Conservation (phyloP, 2,888 invertebrate genomes). For the Drosophila fungiperda region DNA sequence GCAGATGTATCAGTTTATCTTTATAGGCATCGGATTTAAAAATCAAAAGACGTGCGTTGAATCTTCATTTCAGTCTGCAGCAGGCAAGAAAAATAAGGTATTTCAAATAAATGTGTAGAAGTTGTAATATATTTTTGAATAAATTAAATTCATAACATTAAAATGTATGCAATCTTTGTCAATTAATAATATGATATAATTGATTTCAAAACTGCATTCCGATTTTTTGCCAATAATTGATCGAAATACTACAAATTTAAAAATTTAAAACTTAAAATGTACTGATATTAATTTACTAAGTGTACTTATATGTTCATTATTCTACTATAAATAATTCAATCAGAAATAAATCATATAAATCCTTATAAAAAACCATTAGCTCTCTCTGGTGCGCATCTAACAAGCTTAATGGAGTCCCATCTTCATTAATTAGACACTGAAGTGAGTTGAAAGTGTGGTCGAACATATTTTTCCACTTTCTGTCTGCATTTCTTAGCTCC, state of each 20-base stretch:
- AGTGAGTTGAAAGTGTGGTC: constrained; percentile 28
- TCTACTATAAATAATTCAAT: neutral
- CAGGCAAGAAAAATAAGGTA: neutral
- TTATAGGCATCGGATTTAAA: neutral
- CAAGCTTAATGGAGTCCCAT: constrained; percentile 45
- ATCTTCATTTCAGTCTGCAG: neutral
- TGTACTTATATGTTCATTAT: neutral
- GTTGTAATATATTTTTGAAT: neutral
- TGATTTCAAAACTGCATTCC: neutral
- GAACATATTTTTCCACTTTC: constrained; percentile 25
- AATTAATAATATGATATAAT: neutral
- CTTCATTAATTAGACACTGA: constrained; percentile 60
- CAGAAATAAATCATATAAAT: neutral
- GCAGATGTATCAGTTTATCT: neutral
- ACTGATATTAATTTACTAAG: neutral
- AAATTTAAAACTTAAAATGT: neutral
- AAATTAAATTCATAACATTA: neutral
- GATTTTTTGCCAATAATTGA: neutral
- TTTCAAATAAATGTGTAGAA: neutral
- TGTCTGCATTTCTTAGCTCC: constrained; percentile 12
- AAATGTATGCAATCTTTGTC: neutral
- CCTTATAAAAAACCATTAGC: neutral
- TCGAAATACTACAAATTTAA: neutral
- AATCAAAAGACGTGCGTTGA: neutral
- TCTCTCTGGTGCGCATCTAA: constrained; percentile 7